Evolutionary conservation across 2,888 invertebrate genomes (phyloP).

Genomic region (Pristionchus mayeri): DNA sequence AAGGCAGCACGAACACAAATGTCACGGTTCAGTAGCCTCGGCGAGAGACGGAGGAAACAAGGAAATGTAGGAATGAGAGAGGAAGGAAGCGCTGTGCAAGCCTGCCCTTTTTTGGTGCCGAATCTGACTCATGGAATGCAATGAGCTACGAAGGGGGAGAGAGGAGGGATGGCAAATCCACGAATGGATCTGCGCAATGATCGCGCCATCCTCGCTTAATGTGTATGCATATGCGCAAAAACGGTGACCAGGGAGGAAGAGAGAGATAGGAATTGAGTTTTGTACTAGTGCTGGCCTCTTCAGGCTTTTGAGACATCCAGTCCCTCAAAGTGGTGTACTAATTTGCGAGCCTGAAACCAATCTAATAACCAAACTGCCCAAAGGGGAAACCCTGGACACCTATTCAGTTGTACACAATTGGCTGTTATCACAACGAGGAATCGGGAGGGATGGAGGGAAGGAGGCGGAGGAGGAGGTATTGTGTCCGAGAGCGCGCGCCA

Average conservation of each 20-base stretch:
- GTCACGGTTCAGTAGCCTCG: not conserved
- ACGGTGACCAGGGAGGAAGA: constrained; percentile 11
- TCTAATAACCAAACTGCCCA: too few relatives aligned
- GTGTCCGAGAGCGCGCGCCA: constrained; percentile 33
- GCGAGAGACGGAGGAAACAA: not conserved
- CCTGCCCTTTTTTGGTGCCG: constrained; percentile 19
- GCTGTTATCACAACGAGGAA: constrained; percentile 13
- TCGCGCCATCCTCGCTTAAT: constrained; percentile 33
- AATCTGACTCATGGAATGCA: constrained; percentile 10
- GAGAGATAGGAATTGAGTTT: constrained; percentile 5
- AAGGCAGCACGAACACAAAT: not conserved
- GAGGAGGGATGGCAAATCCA: not conserved
- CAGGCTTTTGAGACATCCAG: too few relatives aligned
- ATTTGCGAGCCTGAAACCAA: too few relatives aligned
- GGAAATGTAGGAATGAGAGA: constrained; percentile 10
- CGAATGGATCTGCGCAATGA: constrained; percentile 21
- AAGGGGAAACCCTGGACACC: too few relatives aligned
- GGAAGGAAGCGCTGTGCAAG: constrained; percentile 34
- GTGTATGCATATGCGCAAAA: constrained; percentile 47
- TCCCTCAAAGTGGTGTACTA: too few relatives aligned
- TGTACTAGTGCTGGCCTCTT: too few relatives aligned
- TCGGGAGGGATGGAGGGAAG: not conserved
- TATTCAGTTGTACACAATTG: constrained; percentile 29
- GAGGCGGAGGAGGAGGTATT: constrained; percentile 36
- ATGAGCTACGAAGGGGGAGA: not conserved